Percentiles rank a stretch among this genome's conserved stretches.
phyloP scores from a whole-genome alignment of 2,113 vertebrate species.

The Chionodraco myersi region DNA sequence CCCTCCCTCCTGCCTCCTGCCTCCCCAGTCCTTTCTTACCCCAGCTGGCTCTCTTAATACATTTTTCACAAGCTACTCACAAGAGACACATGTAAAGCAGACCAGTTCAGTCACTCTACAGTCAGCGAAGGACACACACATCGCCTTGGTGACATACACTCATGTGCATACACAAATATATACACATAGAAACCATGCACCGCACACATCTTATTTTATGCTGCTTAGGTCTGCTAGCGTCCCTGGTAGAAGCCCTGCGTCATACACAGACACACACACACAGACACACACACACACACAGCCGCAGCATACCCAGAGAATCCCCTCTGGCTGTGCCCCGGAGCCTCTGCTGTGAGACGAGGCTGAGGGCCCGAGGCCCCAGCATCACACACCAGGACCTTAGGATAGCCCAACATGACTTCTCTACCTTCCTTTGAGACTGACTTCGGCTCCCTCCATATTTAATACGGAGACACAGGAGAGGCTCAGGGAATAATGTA shows the following conservation, averaged over 20 bases:
- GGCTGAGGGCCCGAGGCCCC: conserved; percentile 64
- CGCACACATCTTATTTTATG: conserved; percentile 30
- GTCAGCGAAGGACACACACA: conserved; percentile 33
- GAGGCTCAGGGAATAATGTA: conserved; percentile 59
- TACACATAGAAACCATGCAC: conserved; percentile 33
- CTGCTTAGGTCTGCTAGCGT: conserved; percentile 35
- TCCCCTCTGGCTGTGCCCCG: conserved; percentile 75
- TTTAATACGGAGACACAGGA: conserved; percentile 74
- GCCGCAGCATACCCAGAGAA: conserved; percentile 62
- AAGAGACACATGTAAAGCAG: conserved; percentile 92
- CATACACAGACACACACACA: conserved; percentile 3
- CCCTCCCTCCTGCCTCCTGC: conserved; percentile 56
- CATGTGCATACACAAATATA: conserved; percentile 38
- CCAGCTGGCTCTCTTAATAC: conserved; percentile 88
- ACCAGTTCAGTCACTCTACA: conserved; percentile 27
- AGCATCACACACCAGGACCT: conserved; percentile 74
- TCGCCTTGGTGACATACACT: conserved; percentile 30
- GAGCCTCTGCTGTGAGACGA: conserved; percentile 70
- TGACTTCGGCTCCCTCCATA: conserved; percentile 65
- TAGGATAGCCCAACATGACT: conserved; percentile 68
- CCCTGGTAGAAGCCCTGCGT: conserved; percentile 34
- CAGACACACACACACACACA: conserved; percentile 27
- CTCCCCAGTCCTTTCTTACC: conserved; percentile 85
- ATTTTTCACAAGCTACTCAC: conserved; percentile 96
- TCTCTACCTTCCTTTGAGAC: conserved; percentile 66